Evolutionary conservation across 1,140 invertebrate genomes (phyloP).

Genomic region (Zaprionus inermis): DNA sequence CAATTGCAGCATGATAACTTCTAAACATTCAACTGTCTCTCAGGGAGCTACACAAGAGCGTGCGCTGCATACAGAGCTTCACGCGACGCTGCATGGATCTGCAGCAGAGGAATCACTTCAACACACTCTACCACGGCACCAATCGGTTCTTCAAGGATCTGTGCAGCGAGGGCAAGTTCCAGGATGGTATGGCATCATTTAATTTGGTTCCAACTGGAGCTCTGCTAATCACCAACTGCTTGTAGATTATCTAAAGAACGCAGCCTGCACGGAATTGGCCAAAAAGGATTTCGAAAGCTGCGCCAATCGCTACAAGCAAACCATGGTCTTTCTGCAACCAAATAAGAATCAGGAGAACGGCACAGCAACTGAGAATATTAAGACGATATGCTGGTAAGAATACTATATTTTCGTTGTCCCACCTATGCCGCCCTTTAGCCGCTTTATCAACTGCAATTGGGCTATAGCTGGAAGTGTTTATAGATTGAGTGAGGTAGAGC

Average conservation of each 20-base stretch:
- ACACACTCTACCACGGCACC: constrained; percentile 89
- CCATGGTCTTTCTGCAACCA: constrained; percentile 85
- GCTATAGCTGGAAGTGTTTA: neutral
- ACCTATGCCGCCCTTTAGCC: neutral
- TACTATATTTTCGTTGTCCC: neutral
- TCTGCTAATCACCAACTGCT: neutral
- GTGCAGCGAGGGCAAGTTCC: constrained; percentile 90
- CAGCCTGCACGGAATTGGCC: constrained; percentile 88
- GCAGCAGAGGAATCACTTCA: constrained; percentile 89
- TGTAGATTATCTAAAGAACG: constrained; percentile 88
- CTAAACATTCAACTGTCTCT: neutral
- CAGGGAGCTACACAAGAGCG: constrained; percentile 89
- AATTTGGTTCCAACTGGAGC: neutral
- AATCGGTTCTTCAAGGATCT: constrained; percentile 89
- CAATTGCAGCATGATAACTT: neutral
- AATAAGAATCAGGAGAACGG: constrained; percentile 85
- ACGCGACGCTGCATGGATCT: constrained; percentile 89
- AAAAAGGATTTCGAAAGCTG: constrained; percentile 88
- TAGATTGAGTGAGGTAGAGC: neutral
- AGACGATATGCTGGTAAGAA: constrained; percentile 87
- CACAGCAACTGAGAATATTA: constrained; percentile 86
- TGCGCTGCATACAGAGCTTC: constrained; percentile 91
- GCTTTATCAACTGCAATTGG: neutral
- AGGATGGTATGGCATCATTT: constrained; percentile 86
- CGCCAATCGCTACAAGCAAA: constrained; percentile 87